A percentile compares a stretch with the other conserved stretches of the same genome.
Evolutionary conservation across 2,113 vertebrate species (phyloP).

Genomic region (Pterocles burchelli): DNA sequence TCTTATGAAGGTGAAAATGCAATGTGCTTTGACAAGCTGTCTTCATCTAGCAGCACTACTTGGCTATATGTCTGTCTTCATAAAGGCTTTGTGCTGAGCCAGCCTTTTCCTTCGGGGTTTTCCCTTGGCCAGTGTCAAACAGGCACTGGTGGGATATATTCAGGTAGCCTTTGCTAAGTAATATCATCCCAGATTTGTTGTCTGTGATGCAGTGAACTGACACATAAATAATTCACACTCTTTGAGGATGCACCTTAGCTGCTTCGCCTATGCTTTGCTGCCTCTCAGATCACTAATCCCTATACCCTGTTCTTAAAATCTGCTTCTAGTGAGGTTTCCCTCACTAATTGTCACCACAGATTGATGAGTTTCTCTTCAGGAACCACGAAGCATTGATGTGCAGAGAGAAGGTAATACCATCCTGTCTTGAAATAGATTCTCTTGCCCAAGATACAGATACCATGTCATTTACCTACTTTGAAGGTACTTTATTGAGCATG

Average conservation of each 20-base stretch:
- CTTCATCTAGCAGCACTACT: constrained; percentile 14
- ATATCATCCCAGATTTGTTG: not conserved
- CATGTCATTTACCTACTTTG: not conserved
- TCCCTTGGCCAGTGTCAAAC: constrained; percentile 5
- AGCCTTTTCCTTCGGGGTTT: not conserved
- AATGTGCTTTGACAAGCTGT: not conserved
- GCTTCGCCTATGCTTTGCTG: constrained; percentile 20
- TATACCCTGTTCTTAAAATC: constrained; percentile 3
- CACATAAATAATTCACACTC: constrained; percentile 35
- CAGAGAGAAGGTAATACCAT: not conserved
- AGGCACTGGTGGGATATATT: not conserved
- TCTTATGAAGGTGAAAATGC: constrained; percentile 41
- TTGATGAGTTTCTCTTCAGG: constrained; percentile 49
- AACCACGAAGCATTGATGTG: not conserved
- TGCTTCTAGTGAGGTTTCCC: constrained; percentile 36
- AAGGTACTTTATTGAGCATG: not conserved
- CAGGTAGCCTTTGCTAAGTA: not conserved
- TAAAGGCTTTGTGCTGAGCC: not conserved
- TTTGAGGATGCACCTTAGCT: not conserved
- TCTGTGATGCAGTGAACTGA: constrained; percentile 24
- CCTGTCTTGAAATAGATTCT: not conserved
- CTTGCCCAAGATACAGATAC: not conserved
- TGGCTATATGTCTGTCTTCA: not conserved
- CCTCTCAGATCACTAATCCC: constrained; percentile 47
- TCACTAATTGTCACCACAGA: constrained; percentile 47